Base-by-base conservation (phyloP, 2,113 vertebrate genomes). In the Piaya cayana region DNA sequence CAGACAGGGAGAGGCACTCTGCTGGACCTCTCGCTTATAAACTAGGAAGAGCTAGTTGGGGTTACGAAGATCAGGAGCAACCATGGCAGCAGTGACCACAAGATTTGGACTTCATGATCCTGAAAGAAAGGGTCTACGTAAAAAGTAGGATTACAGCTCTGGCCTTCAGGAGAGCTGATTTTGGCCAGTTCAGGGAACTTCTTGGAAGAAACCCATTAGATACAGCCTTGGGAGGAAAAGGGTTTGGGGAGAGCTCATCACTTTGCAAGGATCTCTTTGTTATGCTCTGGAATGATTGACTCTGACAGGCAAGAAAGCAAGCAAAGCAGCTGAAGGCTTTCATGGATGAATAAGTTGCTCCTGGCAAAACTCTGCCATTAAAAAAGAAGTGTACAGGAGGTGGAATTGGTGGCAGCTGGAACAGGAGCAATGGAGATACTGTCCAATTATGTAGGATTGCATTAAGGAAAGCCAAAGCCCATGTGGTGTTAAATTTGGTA, bases 151-250 rank as follows among this genome's bases (percentile, higher is more conserved):
- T 78, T 59, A 60, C 34, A 67, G 8, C 25, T 18, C 6, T 52
- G 52, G 29, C 12, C n/a, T 65, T 78, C 36, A 55, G 34, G 56
- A 75, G 42, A 56, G 22, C 26, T 75, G 39, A 55, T 34, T 62
- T 74, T 27, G 30, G 32, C 18, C 20, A 36, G 4, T 45, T 59
- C 43, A 47, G 29, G 53, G 29, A 36, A 27, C 29, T 45, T 9
- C 32, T 71, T 82, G 64, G 29, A 47, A 59, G 37, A 71, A 65
- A 59, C 43, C 36, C 8, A 12, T 56, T 36, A 29, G 32, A 39
- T 39, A 47, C 0, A 0, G 12, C n/a, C 18, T 5, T 78, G 12
- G 8, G 9, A 8, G 14, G 14, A 59, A 65, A 26, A 50, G 12
- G 12, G 45, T 30, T 71, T 47, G 42, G 34, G n/a, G 30, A 83